Evolutionary conservation across 2,888 invertebrate genomes (phyloP), one percentile per base, ranked within the genome.

Genomic region (Lasius fuliginosus): DNA sequence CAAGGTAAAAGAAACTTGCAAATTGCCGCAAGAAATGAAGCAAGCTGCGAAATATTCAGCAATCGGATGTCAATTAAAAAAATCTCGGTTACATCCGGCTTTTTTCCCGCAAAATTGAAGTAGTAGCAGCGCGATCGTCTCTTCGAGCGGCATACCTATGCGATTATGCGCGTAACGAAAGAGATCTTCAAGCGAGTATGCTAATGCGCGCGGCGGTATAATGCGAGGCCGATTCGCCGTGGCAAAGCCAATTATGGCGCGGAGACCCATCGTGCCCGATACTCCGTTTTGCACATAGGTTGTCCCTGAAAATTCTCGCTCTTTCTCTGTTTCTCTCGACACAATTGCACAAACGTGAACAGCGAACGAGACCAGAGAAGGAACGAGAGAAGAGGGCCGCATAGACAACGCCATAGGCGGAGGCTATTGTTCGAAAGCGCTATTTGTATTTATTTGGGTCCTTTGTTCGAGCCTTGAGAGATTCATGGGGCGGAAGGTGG

Each of bases 131-230:
- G 30, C 42, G 11, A 30, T 12, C 60, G 23, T n/a, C 60, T 53
- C 53, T n/a, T 53, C 71, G 74, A 60, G 33, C 49, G 36, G 60
- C 73, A 74, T 85, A 87, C 88, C 88, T 86, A 86, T 64, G n/a
- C 81, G 89, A 92, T 92, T 92, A 93, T 93, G 93, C 92, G 93
- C 93, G 94, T 94, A 93, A 94, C 94, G 93, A 94, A 94, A 92
- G 92, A 93, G 94, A 94, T 94, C 93, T 92, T 93, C 92, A 91
- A 89, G 90, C 87, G 88, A 92, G 90, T 94, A 94, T 94, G 94
- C 92, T 93, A 94, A 94, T 94, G 71, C 89, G 85, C 86, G 92
- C 90, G 90, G 89, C 91, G 90, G 89, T 91, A 90, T 91, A 92
- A 92, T 91, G 90, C 89, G 90, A 90, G 89, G 74, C 89, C 92